Evolutionary conservation across 2,888 invertebrate species (phyloP), one percentile per base, ranked within the genome.

Genomic region (Colostygia pectinataria): DNA sequence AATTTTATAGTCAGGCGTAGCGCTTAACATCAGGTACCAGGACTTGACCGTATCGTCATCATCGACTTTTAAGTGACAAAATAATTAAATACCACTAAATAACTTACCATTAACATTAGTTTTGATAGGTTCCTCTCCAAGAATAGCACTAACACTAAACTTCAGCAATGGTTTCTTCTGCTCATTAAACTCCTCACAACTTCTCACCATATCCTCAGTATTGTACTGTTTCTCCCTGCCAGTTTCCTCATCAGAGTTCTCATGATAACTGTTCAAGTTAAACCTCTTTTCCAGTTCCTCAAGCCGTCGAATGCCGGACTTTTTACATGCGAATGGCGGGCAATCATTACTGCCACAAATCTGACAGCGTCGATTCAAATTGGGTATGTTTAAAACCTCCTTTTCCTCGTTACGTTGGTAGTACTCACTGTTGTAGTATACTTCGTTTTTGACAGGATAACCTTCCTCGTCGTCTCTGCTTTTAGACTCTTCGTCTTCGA

Each of bases 141-240:
- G 90, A 65, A 97, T 97, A 33, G 97, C 97, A 91, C 95, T 97
- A 57, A 97, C 97, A 93, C 97, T 97, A 85, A 97, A 97, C 84
- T 97, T 97, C 67, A 97, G 91, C 73, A 96, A 92, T 12, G 97
- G 97, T 70, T 96, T 96, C 54, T 86, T 88, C 68, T 86, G 91
- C 53, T 84, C 83, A 15, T 50, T 70, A 49, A 74, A 83, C 18
- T 87, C 83, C 9, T 89, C 89, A 69, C 86, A 84, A 55, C 59
- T 80, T 53, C 85, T 72, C 27, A 89, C 87, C 61, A 88, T 64
- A 1, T 90, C 90, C 8, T 88, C 90, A 0, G 89, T 86, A 29
- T 66, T 78, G 12, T n/a, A 38, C 14, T 9, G 57, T 24, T 72
- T 77, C 3, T 78, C 79, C 14, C 68, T 73, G 0, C 75, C 83